These are phyloP conservation scores for Troides oblongomaculatus DNA, from an alignment of 2,888 invertebrate genomes.

Conservation along the genomic window DNA sequence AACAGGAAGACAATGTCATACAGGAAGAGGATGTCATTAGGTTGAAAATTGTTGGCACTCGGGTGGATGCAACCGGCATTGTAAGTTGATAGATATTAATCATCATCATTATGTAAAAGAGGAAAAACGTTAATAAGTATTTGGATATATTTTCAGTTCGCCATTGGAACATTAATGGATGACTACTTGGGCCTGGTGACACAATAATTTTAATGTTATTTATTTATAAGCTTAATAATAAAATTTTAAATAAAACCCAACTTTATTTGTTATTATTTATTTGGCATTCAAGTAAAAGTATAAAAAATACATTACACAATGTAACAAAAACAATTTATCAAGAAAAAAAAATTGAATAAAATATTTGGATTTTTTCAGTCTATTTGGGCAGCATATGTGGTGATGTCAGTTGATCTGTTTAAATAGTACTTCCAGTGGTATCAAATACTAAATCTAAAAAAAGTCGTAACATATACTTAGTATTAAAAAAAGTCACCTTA, in stretches of 20 bases:
- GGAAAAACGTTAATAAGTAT: not conserved
- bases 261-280: constrained; percentile 63
- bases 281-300: constrained; percentile 77
- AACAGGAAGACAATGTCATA: constrained; percentile 98
- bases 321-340: constrained; percentile 72
- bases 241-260: constrained; percentile 44
- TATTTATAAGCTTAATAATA: constrained; percentile 32
- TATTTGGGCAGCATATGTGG: constrained; percentile 66
- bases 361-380: constrained; percentile 78
- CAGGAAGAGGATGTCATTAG: constrained; percentile 98
- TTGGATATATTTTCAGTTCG: constrained; percentile 87
- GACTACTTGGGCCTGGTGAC: constrained; percentile 93
- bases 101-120: not conserved
- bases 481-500: constrained; percentile 29
- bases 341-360: constrained; percentile 50
- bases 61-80: constrained; percentile 99
- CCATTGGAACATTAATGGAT: constrained; percentile 99
- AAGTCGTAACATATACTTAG: constrained; percentile 18
- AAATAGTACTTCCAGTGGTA: constrained; percentile 26
- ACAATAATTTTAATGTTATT: constrained; percentile 48
- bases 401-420: constrained; percentile 30
- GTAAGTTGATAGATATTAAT: constrained; percentile 81
- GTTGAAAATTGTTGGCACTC: constrained; percentile 98
- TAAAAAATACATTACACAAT: constrained; percentile 67
- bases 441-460: constrained; percentile 32